phyloP scores from a whole-genome alignment of 2,113 vertebrate species.

The Genyomyrus donnyi region DNA sequence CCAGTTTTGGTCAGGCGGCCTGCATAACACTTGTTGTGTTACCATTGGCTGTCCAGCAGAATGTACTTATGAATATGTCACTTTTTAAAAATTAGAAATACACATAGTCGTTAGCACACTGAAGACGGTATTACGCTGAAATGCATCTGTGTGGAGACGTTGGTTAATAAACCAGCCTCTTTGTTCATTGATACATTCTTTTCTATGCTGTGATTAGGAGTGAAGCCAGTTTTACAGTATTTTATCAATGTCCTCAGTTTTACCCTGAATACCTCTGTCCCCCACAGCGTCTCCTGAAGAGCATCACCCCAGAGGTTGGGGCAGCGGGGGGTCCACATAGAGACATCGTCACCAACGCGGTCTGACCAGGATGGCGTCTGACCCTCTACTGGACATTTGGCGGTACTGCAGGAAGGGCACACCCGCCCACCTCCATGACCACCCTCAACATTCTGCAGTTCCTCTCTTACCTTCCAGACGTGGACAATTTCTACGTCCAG shows the following conservation, averaged over 20 bases:
- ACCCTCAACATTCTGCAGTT: background rate
- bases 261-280: background rate
- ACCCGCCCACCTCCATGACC: background rate
- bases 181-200: background rate
- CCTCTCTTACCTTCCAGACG: background rate
- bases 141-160: background rate
- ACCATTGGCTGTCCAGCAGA: background rate
- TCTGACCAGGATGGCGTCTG: background rate
- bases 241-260: background rate
- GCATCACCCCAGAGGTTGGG: conserved; percentile 16
- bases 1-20: background rate
- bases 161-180: background rate
- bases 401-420: background rate
- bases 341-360: conserved; percentile 8
- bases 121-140: background rate
- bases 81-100: background rate
- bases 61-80: background rate
- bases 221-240: background rate
- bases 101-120: background rate
- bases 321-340: background rate
- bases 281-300: conserved; percentile 12
- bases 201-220: background rate
- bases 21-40: background rate
- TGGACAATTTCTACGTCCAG: background rate
- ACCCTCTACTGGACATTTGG: conserved; percentile 10